Evolutionary conservation across 2,888 invertebrate genomes (phyloP).

Genomic region (Diplolepis rosae): DNA sequence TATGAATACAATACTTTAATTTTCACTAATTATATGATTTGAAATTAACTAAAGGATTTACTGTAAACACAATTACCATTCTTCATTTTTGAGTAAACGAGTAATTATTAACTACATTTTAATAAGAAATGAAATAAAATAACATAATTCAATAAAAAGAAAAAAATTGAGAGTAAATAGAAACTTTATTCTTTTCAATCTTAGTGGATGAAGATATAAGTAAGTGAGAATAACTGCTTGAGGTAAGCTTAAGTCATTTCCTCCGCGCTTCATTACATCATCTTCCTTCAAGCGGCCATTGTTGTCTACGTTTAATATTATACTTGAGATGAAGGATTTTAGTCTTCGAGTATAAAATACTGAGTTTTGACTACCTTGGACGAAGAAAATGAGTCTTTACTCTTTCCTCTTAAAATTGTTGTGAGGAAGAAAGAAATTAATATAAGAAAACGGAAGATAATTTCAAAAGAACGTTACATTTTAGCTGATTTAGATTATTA

Average conservation of each 20-base stretch:
- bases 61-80: too few relatives aligned
- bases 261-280: slow-evolving; percentile 25
- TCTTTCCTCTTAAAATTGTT: neutral
- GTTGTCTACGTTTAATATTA: slow-evolving; percentile 18
- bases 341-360: neutral
- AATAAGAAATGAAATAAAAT: too few relatives aligned
- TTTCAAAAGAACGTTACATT: neutral
- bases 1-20: too few relatives aligned
- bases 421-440: neutral
- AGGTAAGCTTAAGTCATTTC: slow-evolving; percentile 24
- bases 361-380: neutral
- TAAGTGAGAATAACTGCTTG: slow-evolving; percentile 16
- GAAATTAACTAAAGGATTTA: too few relatives aligned
- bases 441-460: slow-evolving; percentile 6
- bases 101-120: too few relatives aligned
- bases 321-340: slow-evolving; percentile 4
- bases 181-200: neutral
- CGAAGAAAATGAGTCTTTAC: neutral
- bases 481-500: neutral
- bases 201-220: slow-evolving; percentile 17
- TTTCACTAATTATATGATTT: too few relatives aligned
- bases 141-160: too few relatives aligned
- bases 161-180: neutral
- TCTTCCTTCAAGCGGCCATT: slow-evolving; percentile 21
- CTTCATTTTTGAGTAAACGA: too few relatives aligned